Percentiles rank a stretch among this genome's conserved stretches.
Evolutionary conservation across 2,797 vertebrate genomes (phyloP).

Genomic region (Esox masquinongy): DNA sequence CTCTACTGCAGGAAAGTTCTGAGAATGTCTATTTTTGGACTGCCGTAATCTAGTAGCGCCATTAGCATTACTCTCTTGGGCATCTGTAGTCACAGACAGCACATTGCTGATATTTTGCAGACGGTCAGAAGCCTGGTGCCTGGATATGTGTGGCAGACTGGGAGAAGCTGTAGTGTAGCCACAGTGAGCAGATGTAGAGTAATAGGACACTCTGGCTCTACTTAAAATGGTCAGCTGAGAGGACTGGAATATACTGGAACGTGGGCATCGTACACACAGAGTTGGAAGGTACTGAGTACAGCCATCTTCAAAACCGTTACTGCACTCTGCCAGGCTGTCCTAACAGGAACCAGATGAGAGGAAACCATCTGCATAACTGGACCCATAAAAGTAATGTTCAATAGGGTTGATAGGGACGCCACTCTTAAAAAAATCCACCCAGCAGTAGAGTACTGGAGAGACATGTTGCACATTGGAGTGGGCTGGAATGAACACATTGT

Average conservation of each 20-base stretch:
- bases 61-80: background rate
- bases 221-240: conserved; percentile 48
- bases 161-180: background rate
- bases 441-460: conserved; percentile 29
- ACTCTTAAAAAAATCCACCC: conserved; percentile 20
- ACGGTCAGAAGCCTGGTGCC: background rate
- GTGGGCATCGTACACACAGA: conserved; percentile 15
- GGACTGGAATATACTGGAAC: conserved; percentile 18
- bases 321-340: conserved; percentile 3
- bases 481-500: conserved; percentile 41
- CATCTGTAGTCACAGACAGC: background rate
- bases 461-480: conserved; percentile 16
- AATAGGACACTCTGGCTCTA: conserved; percentile 16
- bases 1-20: conserved; percentile 13
- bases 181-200: conserved; percentile 14
- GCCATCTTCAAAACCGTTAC: background rate
- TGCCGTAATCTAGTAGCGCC: conserved; percentile 4
- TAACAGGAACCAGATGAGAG: conserved; percentile 54
- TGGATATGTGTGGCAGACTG: background rate
- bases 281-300: background rate
- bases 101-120: background rate
- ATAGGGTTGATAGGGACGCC: conserved; percentile 23
- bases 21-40: conserved; percentile 7
- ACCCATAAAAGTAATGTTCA: conserved; percentile 51
- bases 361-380: conserved; percentile 39